Conservation (phyloP, 92 coral and sea anemone species). For the Diadumene lineata region DNA sequence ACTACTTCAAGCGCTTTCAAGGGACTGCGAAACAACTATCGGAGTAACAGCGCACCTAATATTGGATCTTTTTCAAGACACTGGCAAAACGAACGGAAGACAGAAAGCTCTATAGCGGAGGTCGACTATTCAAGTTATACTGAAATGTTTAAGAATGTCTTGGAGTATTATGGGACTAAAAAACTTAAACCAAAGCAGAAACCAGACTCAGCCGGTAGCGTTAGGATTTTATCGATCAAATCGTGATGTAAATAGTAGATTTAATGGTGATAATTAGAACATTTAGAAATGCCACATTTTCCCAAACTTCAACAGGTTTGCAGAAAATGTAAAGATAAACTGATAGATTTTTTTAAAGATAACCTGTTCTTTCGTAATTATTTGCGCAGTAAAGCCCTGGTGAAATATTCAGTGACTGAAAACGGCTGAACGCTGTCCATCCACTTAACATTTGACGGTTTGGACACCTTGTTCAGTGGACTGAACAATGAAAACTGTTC, state of each 20-base stretch:
- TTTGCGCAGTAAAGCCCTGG: too few species aligned
- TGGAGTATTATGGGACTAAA: constrained; percentile 81
- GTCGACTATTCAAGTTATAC: constrained; percentile 81
- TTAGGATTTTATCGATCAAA: constrained; percentile 51
- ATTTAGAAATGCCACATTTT: too few species aligned
- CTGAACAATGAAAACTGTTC: too few species aligned
- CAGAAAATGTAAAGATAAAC: too few species aligned
- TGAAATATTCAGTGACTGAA: too few species aligned
- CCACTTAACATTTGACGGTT: too few species aligned
- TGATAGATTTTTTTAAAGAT: too few species aligned
- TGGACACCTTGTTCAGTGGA: too few species aligned
- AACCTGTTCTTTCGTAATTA: too few species aligned
- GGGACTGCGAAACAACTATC: background rate
- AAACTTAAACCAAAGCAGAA: constrained; percentile 67
- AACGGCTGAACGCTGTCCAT: too few species aligned
- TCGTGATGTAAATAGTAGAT: constrained; percentile 21
- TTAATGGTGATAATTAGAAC: too few species aligned
- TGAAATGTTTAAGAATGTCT: constrained; percentile 83
- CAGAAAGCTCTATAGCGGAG: background rate
- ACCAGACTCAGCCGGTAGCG: constrained; percentile 15
- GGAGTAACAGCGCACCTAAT: constrained; percentile 33
- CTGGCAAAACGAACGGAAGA: constrained; percentile 20
- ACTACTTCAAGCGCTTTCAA: constrained; percentile 21
- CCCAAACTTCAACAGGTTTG: too few species aligned
- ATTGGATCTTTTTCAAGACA: background rate